Conservation (phyloP, 2,888 invertebrate genomes). For the Cryptosula pallasiana region DNA sequence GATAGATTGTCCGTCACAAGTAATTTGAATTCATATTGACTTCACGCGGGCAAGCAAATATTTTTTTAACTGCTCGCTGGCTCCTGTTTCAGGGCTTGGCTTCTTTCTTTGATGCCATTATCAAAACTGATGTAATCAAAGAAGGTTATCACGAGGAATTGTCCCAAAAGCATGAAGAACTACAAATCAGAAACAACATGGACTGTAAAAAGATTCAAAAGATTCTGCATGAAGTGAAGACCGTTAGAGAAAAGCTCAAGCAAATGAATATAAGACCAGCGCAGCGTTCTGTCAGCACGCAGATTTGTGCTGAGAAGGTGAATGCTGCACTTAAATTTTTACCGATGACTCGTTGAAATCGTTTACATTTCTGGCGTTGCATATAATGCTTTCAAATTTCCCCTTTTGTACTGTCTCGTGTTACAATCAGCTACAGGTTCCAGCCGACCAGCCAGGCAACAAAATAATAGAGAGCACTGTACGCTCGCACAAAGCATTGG, state of each 20-base stretch:
- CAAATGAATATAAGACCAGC: neutral
- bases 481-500: neutral
- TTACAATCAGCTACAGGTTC: neutral
- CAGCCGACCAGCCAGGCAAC: neutral
- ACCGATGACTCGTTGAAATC: neutral
- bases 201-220: neutral
- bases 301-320: neutral
- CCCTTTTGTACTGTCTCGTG: too few species aligned
- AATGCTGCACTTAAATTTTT: neutral
- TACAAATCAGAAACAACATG: neutral
- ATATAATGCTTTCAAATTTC: too few species aligned
- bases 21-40: too few species aligned
- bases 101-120: conserved; percentile 17
- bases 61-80: too few species aligned
- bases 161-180: neutral
- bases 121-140: conserved; percentile 6
- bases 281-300: conserved; percentile 12
- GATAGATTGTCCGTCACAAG: too few species aligned
- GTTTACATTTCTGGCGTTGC: too few species aligned
- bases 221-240: conserved; percentile 13
- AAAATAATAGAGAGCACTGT: conserved; percentile 1
- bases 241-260: conserved; percentile 9
- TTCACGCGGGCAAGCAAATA: too few species aligned
- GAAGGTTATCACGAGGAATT: conserved; percentile 1
- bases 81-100: neutral